Percentiles rank a stretch among this genome's conserved stretches.
These are phyloP conservation scores for Micrastur ruficollis DNA, from an alignment of 2,797 vertebrate genomes.

Conservation along the genomic window DNA sequence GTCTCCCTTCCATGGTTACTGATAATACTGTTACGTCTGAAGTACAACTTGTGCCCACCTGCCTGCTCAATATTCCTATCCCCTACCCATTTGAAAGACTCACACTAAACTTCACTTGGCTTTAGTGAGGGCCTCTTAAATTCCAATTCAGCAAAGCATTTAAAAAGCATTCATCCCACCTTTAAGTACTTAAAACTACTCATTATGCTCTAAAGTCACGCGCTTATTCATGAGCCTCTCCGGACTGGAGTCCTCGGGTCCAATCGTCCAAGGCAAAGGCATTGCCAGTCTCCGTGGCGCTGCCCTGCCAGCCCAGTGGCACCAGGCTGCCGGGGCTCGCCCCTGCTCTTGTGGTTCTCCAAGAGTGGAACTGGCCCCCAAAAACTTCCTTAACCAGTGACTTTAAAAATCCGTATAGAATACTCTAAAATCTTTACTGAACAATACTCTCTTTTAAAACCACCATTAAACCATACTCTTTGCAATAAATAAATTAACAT, in stretches of 20 bases:
- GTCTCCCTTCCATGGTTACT: slow-evolving; percentile 67
- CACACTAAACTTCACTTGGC: not conserved
- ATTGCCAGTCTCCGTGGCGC: not conserved
- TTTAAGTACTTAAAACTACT: not conserved
- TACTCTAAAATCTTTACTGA: slow-evolving; percentile 42
- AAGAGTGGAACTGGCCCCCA: not conserved
- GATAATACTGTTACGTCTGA: slow-evolving; percentile 71
- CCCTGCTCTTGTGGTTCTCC: not conserved
- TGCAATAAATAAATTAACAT: slow-evolving; percentile 69
- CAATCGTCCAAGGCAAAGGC: not conserved
- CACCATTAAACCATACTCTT: slow-evolving; percentile 38
- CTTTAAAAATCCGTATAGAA: slow-evolving; percentile 49
- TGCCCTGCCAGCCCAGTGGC: accelerated
- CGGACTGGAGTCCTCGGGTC: not conserved
- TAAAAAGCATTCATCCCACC: not conserved
- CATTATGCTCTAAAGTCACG: not conserved
- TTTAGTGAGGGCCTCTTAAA: not conserved
- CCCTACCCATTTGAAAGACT: not conserved
- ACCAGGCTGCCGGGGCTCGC: not conserved
- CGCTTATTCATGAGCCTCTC: not conserved
- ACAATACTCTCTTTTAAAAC: slow-evolving; percentile 28
- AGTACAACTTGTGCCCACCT: not conserved
- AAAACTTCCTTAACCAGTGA: not conserved
- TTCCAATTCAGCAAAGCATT: not conserved
- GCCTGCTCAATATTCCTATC: accelerated